A percentile compares a stretch with the other conserved stretches of the same genome.
Conservation (phyloP, 2,888 invertebrate genomes). For the Eupsilia transversa region DNA sequence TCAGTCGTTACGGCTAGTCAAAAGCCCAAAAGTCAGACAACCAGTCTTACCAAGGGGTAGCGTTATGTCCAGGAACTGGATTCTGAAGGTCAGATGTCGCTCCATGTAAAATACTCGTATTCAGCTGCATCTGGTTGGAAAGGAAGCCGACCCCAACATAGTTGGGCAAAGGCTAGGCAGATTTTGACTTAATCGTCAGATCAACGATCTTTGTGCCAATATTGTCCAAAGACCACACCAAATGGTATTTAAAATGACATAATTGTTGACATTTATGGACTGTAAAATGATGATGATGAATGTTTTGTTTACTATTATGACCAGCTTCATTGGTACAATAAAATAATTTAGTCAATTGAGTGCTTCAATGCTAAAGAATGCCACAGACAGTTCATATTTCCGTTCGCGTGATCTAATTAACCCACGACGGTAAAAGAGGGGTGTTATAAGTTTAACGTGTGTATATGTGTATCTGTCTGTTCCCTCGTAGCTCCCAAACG, state of each 20-base stretch:
- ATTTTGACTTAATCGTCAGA: background rate
- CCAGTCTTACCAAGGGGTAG: too few relatives aligned
- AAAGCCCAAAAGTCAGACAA: too few relatives aligned
- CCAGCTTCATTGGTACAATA: constrained; percentile 37
- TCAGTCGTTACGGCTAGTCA: too few relatives aligned
- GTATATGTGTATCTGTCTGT: too few relatives aligned
- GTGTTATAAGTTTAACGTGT: too few relatives aligned
- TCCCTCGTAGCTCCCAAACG: too few relatives aligned
- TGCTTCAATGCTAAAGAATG: constrained; percentile 23
- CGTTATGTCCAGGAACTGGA: too few relatives aligned
- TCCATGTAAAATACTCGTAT: too few relatives aligned
- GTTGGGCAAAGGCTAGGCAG: background rate
- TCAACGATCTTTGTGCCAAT: background rate
- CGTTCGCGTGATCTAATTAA: too few relatives aligned
- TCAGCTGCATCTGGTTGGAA: background rate
- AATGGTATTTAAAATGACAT: constrained; percentile 30
- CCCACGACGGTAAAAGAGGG: too few relatives aligned
- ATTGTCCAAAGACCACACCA: background rate
- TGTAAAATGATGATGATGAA: constrained; percentile 16
- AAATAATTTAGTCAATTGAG: constrained; percentile 47
- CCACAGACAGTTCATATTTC: background rate
- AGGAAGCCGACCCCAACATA: background rate
- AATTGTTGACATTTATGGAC: constrained; percentile 30
- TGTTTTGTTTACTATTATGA: constrained; percentile 40
- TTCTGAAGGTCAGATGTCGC: too few relatives aligned